Conservation (phyloP, 2,113 vertebrate genomes). For the Chloropsis hardwickii region DNA sequence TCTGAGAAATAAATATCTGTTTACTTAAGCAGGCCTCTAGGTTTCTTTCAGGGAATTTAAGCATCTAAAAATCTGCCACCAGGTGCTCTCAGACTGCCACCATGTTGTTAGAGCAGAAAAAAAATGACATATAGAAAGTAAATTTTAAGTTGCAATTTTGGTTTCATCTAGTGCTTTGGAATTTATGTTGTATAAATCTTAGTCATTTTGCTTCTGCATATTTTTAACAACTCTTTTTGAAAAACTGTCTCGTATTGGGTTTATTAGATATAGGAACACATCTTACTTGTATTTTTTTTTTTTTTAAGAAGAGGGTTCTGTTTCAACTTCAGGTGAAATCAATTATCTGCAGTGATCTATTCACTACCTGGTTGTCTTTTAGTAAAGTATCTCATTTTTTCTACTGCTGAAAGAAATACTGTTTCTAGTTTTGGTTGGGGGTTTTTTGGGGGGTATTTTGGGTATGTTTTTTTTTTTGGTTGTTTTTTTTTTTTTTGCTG, state of each 20-base stretch:
- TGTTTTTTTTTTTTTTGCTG: neutral
- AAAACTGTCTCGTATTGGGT: neutral
- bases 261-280: neutral
- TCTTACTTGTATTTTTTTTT: neutral
- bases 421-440: neutral
- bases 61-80: neutral
- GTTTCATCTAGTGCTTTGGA: neutral
- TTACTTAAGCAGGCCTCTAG: neutral
- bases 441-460: no score
- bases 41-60: neutral
- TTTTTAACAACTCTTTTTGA: neutral
- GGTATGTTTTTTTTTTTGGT: no score
- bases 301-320: neutral
- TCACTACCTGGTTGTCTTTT: neutral
- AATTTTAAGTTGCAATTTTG: neutral
- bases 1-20: neutral
- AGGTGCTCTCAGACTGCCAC: neutral
- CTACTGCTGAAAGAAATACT: neutral
- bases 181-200: neutral
- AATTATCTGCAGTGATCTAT: neutral
- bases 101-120: neutral
- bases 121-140: neutral
- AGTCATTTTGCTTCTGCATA: neutral
- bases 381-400: neutral
- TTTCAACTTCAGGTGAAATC: neutral